Percentiles rank a stretch among this genome's conserved stretches.
These are phyloP conservation scores for Florisuga fusca DNA, from an alignment of 2,797 vertebrate species.

Conservation along the genomic window DNA sequence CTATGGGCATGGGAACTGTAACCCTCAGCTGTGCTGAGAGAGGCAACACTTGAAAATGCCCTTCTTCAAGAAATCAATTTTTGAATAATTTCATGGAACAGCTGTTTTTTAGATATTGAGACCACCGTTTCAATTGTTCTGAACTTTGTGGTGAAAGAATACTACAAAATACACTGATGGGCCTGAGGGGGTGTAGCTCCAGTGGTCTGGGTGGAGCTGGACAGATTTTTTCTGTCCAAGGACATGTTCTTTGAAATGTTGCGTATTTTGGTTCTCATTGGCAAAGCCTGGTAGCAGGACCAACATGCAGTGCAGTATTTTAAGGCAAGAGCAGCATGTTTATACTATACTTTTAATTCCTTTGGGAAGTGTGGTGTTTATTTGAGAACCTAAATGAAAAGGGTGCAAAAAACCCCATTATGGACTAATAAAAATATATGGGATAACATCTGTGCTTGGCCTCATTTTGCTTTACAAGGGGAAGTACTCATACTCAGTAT, in stretches of 20 bases:
- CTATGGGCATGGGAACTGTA: accelerated
- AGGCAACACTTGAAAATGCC: neutral
- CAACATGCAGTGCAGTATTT: neutral
- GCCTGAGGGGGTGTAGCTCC: neutral
- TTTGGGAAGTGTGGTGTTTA: neutral
- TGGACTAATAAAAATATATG: neutral
- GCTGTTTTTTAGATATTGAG: neutral
- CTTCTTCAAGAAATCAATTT: neutral
- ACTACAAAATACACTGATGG: neutral
- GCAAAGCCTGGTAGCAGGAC: neutral
- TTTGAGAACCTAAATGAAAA: neutral
- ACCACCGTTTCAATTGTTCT: neutral
- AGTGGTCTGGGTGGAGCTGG: neutral
- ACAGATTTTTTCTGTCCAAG: neutral
- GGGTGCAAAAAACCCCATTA: accelerated
- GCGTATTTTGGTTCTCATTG: neutral
- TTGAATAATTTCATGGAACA: neutral
- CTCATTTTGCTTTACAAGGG: neutral
- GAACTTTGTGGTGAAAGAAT: neutral
- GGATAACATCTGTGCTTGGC: neutral
- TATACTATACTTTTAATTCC: neutral
- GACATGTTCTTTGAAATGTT: neutral
- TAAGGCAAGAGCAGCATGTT: neutral
- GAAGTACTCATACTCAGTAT: neutral
- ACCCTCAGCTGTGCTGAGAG: neutral